Conservation (phyloP, 2,888 invertebrate genomes). For the Cyclophora punctaria region DNA sequence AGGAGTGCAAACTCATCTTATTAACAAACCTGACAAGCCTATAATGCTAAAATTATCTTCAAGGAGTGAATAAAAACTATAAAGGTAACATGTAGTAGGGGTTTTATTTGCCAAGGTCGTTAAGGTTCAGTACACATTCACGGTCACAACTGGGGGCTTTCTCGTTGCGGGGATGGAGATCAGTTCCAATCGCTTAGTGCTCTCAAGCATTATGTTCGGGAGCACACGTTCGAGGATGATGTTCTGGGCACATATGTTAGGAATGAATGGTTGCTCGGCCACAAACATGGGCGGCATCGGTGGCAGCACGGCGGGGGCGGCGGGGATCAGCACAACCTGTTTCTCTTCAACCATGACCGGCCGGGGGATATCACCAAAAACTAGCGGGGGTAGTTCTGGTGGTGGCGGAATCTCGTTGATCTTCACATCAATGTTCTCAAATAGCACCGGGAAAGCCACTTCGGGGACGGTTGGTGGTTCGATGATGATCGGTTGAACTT, state of each 20-base stretch:
- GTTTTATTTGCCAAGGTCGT: no score
- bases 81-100: no score
- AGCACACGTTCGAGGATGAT: constrained; percentile 30
- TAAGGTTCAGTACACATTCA: constrained; percentile 2
- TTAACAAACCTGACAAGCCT: constrained; percentile 86
- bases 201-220: constrained; percentile 24
- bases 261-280: constrained; percentile 3
- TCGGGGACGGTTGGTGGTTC: constrained; percentile 1
- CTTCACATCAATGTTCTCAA: constrained; percentile 8
- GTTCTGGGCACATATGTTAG: constrained; percentile 24
- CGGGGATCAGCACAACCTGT: constrained; percentile 15
- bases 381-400: constrained; percentile 17
- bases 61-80: constrained; percentile 16
- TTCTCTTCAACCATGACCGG: constrained; percentile 10
- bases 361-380: constrained; percentile 8
- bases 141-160: constrained; percentile 11
- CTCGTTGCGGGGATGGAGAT: constrained; percentile 12
- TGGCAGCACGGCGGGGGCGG: constrained; percentile 17
- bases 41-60: constrained; percentile 52
- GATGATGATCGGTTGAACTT: not conserved
- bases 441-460: not conserved
- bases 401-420: constrained; percentile 12
- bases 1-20: constrained; percentile 80
- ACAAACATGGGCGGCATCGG: constrained; percentile 14
- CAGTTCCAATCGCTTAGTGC: constrained; percentile 15